phyloP scores from a whole-genome alignment of 2,888 invertebrate genomes.

The Phorcus lineatus region DNA sequence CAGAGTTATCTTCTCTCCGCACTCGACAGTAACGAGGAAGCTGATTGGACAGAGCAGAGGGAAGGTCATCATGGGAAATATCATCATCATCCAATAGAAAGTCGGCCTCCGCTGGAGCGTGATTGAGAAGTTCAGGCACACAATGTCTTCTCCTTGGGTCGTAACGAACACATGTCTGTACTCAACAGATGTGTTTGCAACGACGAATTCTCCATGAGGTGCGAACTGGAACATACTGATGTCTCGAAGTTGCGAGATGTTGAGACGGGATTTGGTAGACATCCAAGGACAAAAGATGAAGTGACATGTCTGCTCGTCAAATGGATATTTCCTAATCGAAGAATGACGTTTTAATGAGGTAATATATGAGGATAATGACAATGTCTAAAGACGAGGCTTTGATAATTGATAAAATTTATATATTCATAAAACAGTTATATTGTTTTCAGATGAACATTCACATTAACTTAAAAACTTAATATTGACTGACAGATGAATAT shows the following conservation, averaged over 20 bases:
- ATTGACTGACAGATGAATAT: too few species aligned
- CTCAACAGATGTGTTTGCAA: neutral
- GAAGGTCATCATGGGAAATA: constrained; percentile 33
- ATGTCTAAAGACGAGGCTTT: too few species aligned
- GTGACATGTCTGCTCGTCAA: constrained; percentile 36
- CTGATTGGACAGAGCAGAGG: constrained; percentile 32
- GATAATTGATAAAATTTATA: too few species aligned
- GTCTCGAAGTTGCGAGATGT: too few species aligned
- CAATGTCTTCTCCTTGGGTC: neutral
- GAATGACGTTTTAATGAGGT: too few species aligned
- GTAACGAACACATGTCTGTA: neutral
- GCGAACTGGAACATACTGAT: neutral
- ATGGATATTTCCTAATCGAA: constrained; percentile 35
- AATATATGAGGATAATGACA: too few species aligned
- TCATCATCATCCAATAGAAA: constrained; percentile 24
- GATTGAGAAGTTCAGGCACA: constrained; percentile 1
- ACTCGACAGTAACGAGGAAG: constrained; percentile 36
- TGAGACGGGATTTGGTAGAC: neutral
- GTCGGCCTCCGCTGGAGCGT: constrained; percentile 1
- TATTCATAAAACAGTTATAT: too few species aligned
- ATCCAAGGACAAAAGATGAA: constrained; percentile 29
- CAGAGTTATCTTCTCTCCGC: constrained; percentile 39
- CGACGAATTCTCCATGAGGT: neutral
- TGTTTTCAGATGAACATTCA: too few species aligned
- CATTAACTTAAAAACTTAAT: too few species aligned